Conservation (phyloP, 2,888 invertebrate species). For the Zygogramma bicolorata region DNA sequence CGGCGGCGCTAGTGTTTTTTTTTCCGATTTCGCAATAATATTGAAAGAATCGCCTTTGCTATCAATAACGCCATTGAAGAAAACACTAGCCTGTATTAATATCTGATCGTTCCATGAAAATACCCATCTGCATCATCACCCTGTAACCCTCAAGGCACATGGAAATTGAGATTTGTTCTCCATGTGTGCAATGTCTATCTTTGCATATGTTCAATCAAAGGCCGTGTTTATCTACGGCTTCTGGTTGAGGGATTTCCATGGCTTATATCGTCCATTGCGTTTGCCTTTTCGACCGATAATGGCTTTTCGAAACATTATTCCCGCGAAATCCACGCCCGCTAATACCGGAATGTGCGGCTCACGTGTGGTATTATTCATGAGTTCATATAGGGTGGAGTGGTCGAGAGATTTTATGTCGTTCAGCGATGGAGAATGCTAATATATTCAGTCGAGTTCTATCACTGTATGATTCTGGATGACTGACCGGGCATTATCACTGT, state of each 20-base stretch:
- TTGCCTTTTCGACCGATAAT: constrained; percentile 35
- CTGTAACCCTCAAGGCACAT: not conserved
- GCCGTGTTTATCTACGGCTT: constrained; percentile 26
- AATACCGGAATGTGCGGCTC: constrained; percentile 14
- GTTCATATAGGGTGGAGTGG: not conserved
- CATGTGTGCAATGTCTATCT: constrained; percentile 5
- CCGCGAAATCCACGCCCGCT: constrained; percentile 17
- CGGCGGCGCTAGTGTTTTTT: no score
- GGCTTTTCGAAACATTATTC: constrained; percentile 30
- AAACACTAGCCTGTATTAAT: no score
- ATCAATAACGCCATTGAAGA: no score
- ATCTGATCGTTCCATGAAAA: no score
- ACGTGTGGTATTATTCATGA: constrained; percentile 17
- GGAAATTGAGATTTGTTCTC: not conserved
- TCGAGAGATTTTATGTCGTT: not conserved
- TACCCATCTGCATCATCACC: not conserved
- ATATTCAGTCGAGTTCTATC: no score
- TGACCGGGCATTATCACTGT: no score
- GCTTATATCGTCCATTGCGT: constrained; percentile 27
- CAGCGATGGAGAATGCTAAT: no score
- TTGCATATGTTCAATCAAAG: constrained; percentile 26
- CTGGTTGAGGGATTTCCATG: constrained; percentile 28
- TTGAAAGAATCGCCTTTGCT: no score
- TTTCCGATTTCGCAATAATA: no score
- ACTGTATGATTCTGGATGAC: no score